These are phyloP conservation scores for Ctenomys sociabilis DNA, from an alignment of 2,113 vertebrate species.

Conservation along the genomic window DNA sequence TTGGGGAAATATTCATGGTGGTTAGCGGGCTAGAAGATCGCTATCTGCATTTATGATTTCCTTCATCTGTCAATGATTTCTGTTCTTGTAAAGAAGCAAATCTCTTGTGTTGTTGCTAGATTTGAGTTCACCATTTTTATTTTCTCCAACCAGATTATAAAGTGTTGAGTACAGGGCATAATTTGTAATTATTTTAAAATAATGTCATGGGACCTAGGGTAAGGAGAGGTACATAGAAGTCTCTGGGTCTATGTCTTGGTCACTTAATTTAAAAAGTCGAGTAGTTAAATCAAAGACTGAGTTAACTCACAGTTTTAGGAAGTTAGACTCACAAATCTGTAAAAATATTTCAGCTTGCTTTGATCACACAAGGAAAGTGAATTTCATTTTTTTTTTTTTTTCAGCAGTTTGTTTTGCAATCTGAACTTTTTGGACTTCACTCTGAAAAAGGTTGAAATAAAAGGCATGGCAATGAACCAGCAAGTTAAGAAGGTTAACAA, in stretches of 20 bases:
- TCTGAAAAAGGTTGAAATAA: conserved; percentile 75
- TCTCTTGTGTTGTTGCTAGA: not conserved
- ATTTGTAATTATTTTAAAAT: not conserved
- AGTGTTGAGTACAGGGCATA: not conserved
- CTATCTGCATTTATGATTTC: not conserved
- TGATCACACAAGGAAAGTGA: conserved; percentile 73
- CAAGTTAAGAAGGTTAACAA: conserved; percentile 70
- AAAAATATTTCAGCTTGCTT: conserved; percentile 65
- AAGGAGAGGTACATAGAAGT: not conserved
- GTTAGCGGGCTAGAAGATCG: not conserved
- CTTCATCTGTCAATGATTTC: not conserved
- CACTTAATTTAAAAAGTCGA: conserved; percentile 41
- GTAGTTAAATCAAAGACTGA: not conserved
- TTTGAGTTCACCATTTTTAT: not conserved
- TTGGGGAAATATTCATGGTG: not conserved
- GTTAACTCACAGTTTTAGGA: conserved; percentile 37
- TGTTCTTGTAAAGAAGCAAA: not conserved
- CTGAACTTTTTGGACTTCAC: conserved; percentile 68
- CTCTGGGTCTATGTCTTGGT: not conserved
- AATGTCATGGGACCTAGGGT: not conserved
- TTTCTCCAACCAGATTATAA: not conserved
- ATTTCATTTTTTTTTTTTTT: conserved; percentile 56
- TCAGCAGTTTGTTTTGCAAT: conserved; percentile 76
- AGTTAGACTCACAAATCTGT: conserved; percentile 40
- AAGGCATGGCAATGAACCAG: conserved; percentile 76